Evolutionary conservation across 2,113 vertebrate species (phyloP).

Genomic region (Pedetes capensis): DNA sequence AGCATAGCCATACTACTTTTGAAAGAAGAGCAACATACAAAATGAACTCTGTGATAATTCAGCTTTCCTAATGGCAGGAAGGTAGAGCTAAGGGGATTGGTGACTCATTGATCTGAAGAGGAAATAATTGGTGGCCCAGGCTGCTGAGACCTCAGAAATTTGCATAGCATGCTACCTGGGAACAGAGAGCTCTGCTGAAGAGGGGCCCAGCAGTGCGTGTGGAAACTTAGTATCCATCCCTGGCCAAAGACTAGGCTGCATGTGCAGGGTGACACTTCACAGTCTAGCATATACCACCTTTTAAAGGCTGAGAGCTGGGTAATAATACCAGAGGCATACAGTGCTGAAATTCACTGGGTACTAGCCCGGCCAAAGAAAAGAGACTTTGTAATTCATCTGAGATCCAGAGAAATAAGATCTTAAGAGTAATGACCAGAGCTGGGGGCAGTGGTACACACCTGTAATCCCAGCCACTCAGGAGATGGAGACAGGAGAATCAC

Average conservation of each 20-base stretch:
- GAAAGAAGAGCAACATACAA: background rate
- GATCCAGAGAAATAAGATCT: background rate
- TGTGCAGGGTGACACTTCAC: background rate
- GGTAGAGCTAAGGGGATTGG: background rate
- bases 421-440: background rate
- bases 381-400: background rate
- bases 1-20: background rate
- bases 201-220: rapidly evolving
- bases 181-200: background rate
- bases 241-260: background rate
- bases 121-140: background rate
- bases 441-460: too few species aligned
- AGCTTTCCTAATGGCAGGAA: background rate
- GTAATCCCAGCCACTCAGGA: too few species aligned
- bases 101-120: background rate
- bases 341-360: background rate
- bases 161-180: background rate
- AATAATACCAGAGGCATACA: background rate
- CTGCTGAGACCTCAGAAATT: background rate
- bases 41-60: background rate
- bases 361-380: background rate
- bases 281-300: background rate
- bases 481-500: too few species aligned
- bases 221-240: too few species aligned
- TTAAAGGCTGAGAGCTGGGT: background rate